phyloP scores from a whole-genome alignment of 2,113 vertebrate genomes.

The Ploceus nigricollis region DNA sequence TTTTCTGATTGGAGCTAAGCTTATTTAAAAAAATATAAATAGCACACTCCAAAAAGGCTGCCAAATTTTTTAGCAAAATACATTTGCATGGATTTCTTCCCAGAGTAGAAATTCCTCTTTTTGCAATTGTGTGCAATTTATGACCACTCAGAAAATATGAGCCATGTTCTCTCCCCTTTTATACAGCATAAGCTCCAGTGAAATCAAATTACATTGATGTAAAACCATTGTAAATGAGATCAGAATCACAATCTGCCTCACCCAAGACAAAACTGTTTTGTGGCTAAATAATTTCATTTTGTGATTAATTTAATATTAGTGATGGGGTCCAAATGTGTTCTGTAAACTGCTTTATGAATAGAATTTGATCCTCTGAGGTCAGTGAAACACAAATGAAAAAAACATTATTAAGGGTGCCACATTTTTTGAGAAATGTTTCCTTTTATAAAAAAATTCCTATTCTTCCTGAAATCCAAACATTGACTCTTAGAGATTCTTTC shows the following conservation, averaged over 20 bases:
- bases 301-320: constrained; percentile 48
- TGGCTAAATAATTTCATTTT: constrained; percentile 50
- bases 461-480: background rate
- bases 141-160: constrained; percentile 39
- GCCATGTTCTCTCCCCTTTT: background rate
- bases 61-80: constrained; percentile 21
- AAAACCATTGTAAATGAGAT: constrained; percentile 57
- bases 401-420: background rate
- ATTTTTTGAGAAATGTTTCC: background rate
- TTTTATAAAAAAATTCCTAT: background rate
- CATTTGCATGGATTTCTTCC: constrained; percentile 54
- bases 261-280: constrained; percentile 37
- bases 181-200: background rate
- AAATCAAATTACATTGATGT: constrained; percentile 53
- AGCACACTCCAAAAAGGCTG: background rate
- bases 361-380: constrained; percentile 16
- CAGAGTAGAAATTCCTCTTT: constrained; percentile 26
- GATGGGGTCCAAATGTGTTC: constrained; percentile 12
- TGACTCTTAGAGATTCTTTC: background rate
- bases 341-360: constrained; percentile 20
- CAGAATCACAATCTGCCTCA: constrained; percentile 38
- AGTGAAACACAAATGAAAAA: background rate
- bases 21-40: background rate
- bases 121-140: constrained; percentile 35
- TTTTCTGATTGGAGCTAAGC: background rate